Base-by-base conservation (phyloP, 2,113 vertebrate species). In the Hydropotes inermis region DNA sequence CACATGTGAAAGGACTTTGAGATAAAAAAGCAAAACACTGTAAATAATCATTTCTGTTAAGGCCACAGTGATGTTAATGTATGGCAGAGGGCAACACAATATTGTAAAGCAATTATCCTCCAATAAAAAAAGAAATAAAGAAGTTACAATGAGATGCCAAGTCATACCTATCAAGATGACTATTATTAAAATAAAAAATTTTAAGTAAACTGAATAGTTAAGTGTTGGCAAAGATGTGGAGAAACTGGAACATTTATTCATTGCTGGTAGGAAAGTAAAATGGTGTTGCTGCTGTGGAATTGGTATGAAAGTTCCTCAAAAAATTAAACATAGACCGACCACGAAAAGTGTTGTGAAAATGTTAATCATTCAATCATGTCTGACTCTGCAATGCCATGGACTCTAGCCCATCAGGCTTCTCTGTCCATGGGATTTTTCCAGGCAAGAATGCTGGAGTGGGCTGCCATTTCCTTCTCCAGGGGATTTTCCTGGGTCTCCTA, bases 311-410 rank as follows among this genome's bases (percentile, higher is more conserved):
- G 11, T 10, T 74, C 13, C 50, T 67, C 25, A 45, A 47, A 70
- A 70, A 17, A n/a, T 21, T 47, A 52, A 47, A n/a, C 76, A 39
- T 3, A 36, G 43, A 78, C 54, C 39, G 67, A 70, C n/a, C n/a
- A 70, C 0, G 0, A 70, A 39, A 39, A 70, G 10, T 5, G 0
- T 36, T 70, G 19, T 12, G 67, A 23, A 70, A 70, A 70, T 23
- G 10, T 23, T 39, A 23, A 13, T 70, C 0, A 5, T 19, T 70
- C n/a, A 70, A 1, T 23, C 5, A 70, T 23, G 10, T 39, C 67
- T 39, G n/a, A 23, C 5, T 70, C n/a, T 39, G 67, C 0, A 0
- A 70, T n/a, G n/a, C 67, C n/a, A 70, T 6, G n/a, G n/a, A 39
- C 19, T 39, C n/a, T 70, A 23, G n/a, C n/a, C 67, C 19, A 39